Evolutionary conservation across 2,113 vertebrate species (phyloP).

Genomic region (Tonatia bakeri): DNA sequence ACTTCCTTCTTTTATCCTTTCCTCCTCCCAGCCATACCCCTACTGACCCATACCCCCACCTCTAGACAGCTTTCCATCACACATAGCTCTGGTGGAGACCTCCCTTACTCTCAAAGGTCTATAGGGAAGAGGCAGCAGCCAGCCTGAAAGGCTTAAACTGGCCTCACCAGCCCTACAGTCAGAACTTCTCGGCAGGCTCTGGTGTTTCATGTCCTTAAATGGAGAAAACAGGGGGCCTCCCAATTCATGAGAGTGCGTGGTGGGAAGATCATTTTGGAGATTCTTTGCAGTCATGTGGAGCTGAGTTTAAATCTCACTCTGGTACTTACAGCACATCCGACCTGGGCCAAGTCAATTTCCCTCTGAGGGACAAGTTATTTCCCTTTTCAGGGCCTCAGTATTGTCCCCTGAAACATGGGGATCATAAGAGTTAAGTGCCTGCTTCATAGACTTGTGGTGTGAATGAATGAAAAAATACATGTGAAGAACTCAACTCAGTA

Average conservation of each 20-base stretch:
- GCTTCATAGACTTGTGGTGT: neutral
- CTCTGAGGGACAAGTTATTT: neutral
- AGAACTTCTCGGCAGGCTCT: neutral
- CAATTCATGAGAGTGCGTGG: neutral
- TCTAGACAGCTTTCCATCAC: neutral
- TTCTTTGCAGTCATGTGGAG: neutral
- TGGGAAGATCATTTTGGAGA: neutral
- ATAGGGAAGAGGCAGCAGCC: neutral
- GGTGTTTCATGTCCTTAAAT: neutral
- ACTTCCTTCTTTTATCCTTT: neutral
- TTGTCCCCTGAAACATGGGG: neutral
- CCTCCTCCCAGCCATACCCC: neutral
- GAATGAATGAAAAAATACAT: neutral
- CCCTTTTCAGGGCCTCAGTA: neutral
- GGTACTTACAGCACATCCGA: neutral
- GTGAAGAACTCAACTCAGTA: neutral
- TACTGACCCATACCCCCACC: neutral
- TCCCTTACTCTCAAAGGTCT: neutral
- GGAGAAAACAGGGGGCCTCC: neutral
- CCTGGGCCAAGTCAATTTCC: neutral
- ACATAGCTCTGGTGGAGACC: neutral
- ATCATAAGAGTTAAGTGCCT: neutral
- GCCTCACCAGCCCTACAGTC: neutral
- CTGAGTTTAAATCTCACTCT: neutral
- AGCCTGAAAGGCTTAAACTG: neutral